Evolutionary conservation across 2,797 vertebrate species (phyloP).

Genomic region (Sebastes diploproa): DNA sequence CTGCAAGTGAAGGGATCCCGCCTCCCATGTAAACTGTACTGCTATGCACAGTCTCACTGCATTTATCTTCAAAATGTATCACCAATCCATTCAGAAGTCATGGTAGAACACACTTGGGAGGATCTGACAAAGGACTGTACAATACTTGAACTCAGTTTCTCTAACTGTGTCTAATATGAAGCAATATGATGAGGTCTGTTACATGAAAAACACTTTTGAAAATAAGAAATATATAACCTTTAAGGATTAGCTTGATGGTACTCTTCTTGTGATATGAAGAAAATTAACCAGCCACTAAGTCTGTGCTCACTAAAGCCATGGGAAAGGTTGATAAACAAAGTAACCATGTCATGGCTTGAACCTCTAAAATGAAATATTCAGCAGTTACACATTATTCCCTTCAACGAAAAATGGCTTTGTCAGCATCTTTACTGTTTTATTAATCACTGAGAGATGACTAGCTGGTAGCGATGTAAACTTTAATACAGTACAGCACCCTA

Average conservation of each 20-base stretch:
- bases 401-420: not conserved
- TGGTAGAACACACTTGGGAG: not conserved
- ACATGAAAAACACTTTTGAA: not conserved
- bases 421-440: not conserved
- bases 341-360: not conserved
- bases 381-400: not conserved
- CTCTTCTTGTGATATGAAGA: not conserved
- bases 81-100: not conserved
- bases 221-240: not conserved
- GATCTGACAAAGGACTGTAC: not conserved
- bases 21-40: not conserved
- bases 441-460: not conserved
- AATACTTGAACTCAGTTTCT: not conserved
- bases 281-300: not conserved
- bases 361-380: not conserved
- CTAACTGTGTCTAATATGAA: not conserved
- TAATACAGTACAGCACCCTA: not conserved
- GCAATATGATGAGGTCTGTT: not conserved
- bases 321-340: not conserved
- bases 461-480: not conserved
- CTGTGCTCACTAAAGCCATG: not conserved
- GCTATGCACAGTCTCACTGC: not conserved
- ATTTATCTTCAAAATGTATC: not conserved
- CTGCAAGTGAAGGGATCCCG: not conserved
- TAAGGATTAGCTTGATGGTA: not conserved